Conservation (phyloP, 1,140 invertebrate genomes). For the Diploscapter pachys region DNA sequence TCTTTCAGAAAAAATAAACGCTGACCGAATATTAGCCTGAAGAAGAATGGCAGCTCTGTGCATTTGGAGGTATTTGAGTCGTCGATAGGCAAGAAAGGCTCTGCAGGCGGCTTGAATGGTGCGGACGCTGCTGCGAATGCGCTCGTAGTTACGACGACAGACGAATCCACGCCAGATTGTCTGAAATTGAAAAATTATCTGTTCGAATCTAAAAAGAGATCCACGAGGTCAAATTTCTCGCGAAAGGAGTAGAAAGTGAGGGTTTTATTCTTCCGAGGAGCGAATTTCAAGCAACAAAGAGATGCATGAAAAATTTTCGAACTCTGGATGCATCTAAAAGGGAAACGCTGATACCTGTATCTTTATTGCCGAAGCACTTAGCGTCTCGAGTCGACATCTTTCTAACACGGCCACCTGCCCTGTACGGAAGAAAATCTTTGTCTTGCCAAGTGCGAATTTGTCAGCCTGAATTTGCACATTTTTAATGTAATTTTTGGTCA, state of each 20-base stretch:
- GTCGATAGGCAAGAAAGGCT: conserved; percentile 66
- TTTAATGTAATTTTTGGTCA: background rate
- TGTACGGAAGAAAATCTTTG: conserved; percentile 95
- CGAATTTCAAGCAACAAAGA: no score
- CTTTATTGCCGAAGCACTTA: no score
- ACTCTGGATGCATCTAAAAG: no score
- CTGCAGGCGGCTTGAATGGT: conserved; percentile 73
- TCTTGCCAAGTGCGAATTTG: conserved; percentile 79
- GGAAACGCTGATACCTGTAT: no score
- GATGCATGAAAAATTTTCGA: no score
- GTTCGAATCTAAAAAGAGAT: conserved; percentile 57
- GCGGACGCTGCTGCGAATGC: conserved; percentile 66
- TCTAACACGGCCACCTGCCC: conserved; percentile 94
- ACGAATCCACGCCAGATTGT: conserved; percentile 82
- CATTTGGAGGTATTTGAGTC: conserved; percentile 65
- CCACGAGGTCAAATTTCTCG: no score
- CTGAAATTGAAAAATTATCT: conserved; percentile 68
- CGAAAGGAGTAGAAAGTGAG: no score
- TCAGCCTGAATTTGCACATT: conserved; percentile 52
- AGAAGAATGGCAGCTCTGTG: conserved; percentile 73
- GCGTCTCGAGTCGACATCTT: no score
- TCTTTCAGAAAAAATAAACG: background rate
- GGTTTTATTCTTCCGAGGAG: no score
- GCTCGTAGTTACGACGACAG: conserved; percentile 71
- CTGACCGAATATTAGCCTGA: conserved; percentile 18